phyloP scores from a whole-genome alignment of 2,113 vertebrate genomes.

The Actenoides lindsayi region DNA sequence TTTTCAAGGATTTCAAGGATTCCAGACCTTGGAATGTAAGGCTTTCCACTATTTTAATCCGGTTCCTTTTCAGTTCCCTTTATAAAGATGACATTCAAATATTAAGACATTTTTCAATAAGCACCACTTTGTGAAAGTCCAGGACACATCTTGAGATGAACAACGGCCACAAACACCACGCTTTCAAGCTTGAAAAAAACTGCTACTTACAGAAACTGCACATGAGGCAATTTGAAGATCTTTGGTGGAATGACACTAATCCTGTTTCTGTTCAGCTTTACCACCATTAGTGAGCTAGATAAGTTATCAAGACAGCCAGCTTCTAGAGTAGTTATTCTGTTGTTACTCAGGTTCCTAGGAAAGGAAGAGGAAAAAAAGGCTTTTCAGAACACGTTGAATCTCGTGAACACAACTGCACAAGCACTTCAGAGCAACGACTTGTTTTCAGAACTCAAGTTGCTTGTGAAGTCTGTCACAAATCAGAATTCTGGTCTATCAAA shows the following conservation, averaged over 20 bases:
- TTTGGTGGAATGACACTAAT: constrained; percentile 88
- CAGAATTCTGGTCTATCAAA: background rate
- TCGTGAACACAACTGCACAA: background rate
- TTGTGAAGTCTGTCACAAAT: background rate
- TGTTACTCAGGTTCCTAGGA: constrained; percentile 94
- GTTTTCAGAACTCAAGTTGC: background rate
- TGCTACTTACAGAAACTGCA: constrained; percentile 92
- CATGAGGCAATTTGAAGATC: constrained; percentile 90
- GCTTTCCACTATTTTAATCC: constrained; percentile 93
- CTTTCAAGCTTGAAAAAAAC: background rate
- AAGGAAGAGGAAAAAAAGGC: background rate
- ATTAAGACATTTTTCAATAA: background rate
- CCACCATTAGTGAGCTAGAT: constrained; percentile 88
- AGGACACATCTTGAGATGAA: background rate
- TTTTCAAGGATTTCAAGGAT: constrained; percentile 90
- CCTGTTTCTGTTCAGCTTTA: constrained; percentile 94
- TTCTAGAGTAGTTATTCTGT: constrained; percentile 90
- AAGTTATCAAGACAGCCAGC: constrained; percentile 96
- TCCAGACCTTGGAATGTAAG: constrained; percentile 97
- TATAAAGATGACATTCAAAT: background rate
- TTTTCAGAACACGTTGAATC: background rate
- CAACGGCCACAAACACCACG: background rate
- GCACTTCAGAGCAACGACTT: background rate
- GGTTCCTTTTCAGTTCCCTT: constrained; percentile 96
- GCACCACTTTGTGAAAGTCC: background rate